These are phyloP conservation scores for Dinocampus coccinellae DNA, from an alignment of 2,888 invertebrate species.

Conservation along the genomic window DNA sequence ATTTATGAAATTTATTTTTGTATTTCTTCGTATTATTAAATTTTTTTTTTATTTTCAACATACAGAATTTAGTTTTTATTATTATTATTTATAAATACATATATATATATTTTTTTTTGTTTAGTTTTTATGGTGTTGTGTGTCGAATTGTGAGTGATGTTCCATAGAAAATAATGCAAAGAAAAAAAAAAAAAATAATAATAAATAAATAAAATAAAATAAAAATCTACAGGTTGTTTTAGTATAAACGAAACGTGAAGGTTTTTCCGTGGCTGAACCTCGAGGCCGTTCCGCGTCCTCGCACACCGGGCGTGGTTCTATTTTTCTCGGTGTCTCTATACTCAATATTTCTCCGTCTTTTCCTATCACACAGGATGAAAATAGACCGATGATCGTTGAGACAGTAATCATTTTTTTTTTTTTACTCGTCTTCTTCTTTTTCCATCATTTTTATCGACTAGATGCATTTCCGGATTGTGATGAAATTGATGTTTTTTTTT, in stretches of 20 bases:
- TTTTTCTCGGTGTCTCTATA: slow-evolving; percentile 54
- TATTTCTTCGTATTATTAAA: neutral
- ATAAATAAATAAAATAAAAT: too few species aligned
- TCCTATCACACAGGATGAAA: slow-evolving; percentile 37
- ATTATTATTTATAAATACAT: too few species aligned
- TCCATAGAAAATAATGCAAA: neutral
- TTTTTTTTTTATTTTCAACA: neutral
- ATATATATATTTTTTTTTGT: too few species aligned
- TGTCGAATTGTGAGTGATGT: neutral
- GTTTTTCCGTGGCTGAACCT: slow-evolving; percentile 51
- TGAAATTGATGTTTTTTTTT: too few species aligned
- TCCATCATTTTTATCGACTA: neutral
- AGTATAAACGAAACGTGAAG: slow-evolving; percentile 45
- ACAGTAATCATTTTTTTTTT: neutral
- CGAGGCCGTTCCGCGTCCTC: slow-evolving; percentile 68
- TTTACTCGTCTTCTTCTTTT: too few species aligned
- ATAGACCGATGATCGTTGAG: slow-evolving; percentile 42
- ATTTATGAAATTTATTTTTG: slow-evolving; percentile 1
- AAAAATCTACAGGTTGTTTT: neutral
- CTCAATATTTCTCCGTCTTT: slow-evolving; percentile 44
- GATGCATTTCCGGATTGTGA: neutral
- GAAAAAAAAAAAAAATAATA: neutral
- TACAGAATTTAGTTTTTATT: neutral
- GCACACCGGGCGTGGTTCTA: slow-evolving; percentile 64
- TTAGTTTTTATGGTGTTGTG: neutral